Conservation (phyloP, 2,888 invertebrate genomes). For the Sinhomidia bicolor region DNA sequence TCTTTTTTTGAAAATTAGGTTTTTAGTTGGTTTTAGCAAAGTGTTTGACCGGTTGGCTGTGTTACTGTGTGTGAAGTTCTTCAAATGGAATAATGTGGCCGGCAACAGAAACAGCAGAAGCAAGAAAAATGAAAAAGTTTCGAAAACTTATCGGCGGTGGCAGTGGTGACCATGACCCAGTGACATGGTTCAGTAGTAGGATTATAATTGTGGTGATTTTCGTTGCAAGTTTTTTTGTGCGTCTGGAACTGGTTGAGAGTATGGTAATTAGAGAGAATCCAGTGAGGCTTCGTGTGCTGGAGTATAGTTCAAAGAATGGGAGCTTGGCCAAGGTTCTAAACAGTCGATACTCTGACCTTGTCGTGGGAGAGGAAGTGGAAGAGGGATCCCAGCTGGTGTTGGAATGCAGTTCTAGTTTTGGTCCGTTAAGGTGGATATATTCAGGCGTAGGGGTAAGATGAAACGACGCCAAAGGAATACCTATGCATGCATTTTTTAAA, state of each 20-base stretch:
- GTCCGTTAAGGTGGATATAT: conserved; percentile 56
- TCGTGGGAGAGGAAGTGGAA: conserved; percentile 68
- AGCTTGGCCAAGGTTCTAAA: conserved; percentile 65
- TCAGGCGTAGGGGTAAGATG: conserved; percentile 62
- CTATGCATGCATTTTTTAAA: too few species aligned
- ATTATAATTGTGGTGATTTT: background rate
- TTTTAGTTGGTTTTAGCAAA: background rate
- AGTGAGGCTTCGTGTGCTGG: conserved; percentile 63
- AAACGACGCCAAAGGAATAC: too few species aligned
- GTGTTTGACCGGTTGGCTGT: background rate
- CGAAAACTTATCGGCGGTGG: background rate
- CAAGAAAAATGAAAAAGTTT: conserved; percentile 1
- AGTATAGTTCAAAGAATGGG: conserved; percentile 64
- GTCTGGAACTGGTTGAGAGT: background rate
- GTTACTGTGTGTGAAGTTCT: background rate
- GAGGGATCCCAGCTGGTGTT: conserved; percentile 63
- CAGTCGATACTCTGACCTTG: conserved; percentile 66
- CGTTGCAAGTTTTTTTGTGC: background rate
- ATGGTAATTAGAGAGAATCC: conserved; percentile 60
- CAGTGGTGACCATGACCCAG: background rate
- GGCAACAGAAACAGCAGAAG: background rate
- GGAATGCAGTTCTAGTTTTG: conserved; percentile 67
- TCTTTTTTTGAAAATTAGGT: background rate
- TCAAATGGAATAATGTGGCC: background rate
- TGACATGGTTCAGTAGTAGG: conserved; percentile 12